phyloP scores from a whole-genome alignment of 2,888 invertebrate genomes.

The Antheraea yamamai region DNA sequence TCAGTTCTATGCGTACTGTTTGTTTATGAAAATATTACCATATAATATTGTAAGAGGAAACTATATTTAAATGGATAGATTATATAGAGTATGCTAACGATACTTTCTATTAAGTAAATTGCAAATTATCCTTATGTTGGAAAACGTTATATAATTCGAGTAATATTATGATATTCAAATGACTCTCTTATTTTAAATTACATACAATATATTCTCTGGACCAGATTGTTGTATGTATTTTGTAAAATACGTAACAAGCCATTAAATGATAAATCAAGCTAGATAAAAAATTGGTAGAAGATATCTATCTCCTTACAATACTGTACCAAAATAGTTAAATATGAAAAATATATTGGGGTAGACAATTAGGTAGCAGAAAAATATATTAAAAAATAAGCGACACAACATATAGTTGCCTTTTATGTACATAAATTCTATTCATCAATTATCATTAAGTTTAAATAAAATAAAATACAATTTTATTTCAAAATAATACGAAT shows the following conservation, averaged over 20 bases:
- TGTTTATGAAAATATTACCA: too few relatives aligned
- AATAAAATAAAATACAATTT: not conserved
- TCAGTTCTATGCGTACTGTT: too few relatives aligned
- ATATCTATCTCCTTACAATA: too few relatives aligned
- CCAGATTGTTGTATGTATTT: not conserved
- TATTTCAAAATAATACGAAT: not conserved
- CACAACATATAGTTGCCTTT: too few relatives aligned
- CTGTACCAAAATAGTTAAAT: not conserved
- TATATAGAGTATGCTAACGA: not conserved
- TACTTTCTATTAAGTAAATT: not conserved
- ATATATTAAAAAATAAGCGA: too few relatives aligned
- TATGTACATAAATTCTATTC: too few relatives aligned
- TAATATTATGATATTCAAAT: too few relatives aligned
- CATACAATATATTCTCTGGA: not conserved
- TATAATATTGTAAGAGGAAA: not conserved
- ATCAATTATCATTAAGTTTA: too few relatives aligned
- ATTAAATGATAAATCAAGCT: not conserved
- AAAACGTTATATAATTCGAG: not conserved
- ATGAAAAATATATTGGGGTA: not conserved
- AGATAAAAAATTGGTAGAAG: too few relatives aligned
- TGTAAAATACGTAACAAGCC: not conserved
- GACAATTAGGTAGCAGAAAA: too few relatives aligned
- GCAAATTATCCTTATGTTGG: not conserved
- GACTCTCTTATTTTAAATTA: not conserved
- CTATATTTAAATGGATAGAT: not conserved